These are phyloP conservation scores for Caenorhabditis panamensis DNA, from an alignment of 2,888 invertebrate species.

Conservation along the genomic window DNA sequence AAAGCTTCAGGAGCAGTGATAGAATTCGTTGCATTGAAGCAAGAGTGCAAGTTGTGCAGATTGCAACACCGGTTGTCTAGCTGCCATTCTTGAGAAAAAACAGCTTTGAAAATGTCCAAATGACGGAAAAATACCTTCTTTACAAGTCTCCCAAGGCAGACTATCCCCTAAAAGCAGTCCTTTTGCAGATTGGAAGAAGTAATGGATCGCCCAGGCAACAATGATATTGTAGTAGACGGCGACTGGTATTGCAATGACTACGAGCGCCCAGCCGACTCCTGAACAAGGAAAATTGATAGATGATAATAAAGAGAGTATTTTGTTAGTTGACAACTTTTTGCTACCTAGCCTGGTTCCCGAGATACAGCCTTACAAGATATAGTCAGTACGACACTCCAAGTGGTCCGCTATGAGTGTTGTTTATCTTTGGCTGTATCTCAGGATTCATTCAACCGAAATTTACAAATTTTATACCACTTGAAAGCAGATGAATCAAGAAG, in stretches of 20 bases:
- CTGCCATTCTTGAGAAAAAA: conserved; percentile 70
- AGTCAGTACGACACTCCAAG: too few species aligned
- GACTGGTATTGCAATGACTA: conserved; percentile 79
- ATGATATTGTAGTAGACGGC: conserved; percentile 79
- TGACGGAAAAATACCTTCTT: conserved; percentile 50
- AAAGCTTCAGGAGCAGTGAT: conserved; percentile 79
- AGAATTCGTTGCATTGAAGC: conserved; percentile 69
- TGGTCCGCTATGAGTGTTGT: too few species aligned
- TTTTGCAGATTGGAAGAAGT: conserved; percentile 77
- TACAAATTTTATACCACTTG: too few species aligned
- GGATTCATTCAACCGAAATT: too few species aligned
- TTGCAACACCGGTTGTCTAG: conserved; percentile 75
- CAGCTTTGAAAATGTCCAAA: too few species aligned
- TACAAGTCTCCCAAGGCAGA: conserved; percentile 75
- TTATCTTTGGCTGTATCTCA: too few species aligned
- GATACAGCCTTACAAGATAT: too few species aligned
- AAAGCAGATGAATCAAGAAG: too few species aligned
- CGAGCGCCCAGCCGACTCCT: conserved; percentile 80
- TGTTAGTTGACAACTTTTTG: too few species aligned
- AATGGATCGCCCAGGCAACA: conserved; percentile 78
- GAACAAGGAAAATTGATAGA: conserved; percentile 25
- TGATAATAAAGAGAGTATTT: not conserved
- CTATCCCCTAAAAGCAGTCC: conserved; percentile 62
- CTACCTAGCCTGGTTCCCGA: too few species aligned
- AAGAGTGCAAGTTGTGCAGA: conserved; percentile 65